Evolutionary conservation across 2,888 invertebrate genomes (phyloP).

Genomic region (Epirrhoe tristata): DNA sequence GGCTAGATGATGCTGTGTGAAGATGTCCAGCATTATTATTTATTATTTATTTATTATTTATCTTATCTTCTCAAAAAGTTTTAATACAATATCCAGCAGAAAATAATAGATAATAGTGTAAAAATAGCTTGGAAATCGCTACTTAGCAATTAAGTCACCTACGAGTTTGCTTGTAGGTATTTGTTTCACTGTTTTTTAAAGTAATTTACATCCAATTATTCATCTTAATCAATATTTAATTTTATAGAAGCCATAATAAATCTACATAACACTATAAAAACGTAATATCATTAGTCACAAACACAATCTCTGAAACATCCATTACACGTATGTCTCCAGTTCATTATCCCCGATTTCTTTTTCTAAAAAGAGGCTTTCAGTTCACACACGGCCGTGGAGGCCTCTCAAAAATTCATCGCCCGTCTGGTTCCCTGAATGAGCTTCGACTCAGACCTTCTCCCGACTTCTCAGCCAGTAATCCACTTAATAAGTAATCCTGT

Average conservation of each 20-base stretch:
- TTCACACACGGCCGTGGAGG: slow-evolving; percentile 70
- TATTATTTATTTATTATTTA: too few species aligned
- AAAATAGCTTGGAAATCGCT: too few species aligned
- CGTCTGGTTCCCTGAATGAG: slow-evolving; percentile 77
- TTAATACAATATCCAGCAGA: too few species aligned
- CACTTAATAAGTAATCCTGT: slow-evolving; percentile 77
- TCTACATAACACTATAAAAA: slow-evolving; percentile 11
- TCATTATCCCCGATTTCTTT: slow-evolving; percentile 79
- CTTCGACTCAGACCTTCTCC: slow-evolving; percentile 62
- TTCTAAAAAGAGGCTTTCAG: slow-evolving; percentile 71
- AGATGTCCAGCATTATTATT: too few species aligned
- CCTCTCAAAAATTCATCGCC: slow-evolving; percentile 85
- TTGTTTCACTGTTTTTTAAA: too few species aligned
- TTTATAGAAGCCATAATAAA: not conserved
- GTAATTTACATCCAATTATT: too few species aligned
- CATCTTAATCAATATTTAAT: too few species aligned
- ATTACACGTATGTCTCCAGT: slow-evolving; percentile 50
- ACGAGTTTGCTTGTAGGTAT: too few species aligned
- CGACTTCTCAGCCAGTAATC: slow-evolving; percentile 69
- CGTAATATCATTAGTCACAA: slow-evolving; percentile 27
- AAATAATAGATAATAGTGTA: too few species aligned
- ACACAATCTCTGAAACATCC: slow-evolving; percentile 39
- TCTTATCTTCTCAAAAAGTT: too few species aligned
- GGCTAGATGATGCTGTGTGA: too few species aligned
- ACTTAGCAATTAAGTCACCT: too few species aligned